A percentile compares a stretch with the other conserved stretches of the same genome.
Evolutionary conservation across 2,113 vertebrate genomes (phyloP).

Genomic region (Amblyornis subalaris): DNA sequence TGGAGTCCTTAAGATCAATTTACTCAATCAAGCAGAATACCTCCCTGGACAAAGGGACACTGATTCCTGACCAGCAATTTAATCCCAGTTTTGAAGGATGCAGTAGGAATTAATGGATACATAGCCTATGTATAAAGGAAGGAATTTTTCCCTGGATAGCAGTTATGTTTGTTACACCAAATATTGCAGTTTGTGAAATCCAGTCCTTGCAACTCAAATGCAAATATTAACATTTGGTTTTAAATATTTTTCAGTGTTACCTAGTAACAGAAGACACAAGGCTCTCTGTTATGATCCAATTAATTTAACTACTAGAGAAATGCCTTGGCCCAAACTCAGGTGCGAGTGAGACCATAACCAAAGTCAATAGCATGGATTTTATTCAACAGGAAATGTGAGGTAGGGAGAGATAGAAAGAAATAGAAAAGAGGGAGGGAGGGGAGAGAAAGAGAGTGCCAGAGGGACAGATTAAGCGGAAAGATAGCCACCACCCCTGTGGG

Average conservation of each 20-base stretch:
- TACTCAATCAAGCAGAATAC: background rate
- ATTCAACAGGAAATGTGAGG: background rate
- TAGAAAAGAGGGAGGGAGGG: background rate
- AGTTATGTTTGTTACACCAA: background rate
- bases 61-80: background rate
- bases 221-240: background rate
- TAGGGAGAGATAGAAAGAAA: background rate
- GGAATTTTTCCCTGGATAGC: background rate
- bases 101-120: background rate
- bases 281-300: background rate
- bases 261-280: background rate
- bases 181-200: background rate
- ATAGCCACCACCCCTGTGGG: rapidly evolving
- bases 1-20: background rate
- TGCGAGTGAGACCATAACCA: rapidly evolving
- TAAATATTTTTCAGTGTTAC: background rate
- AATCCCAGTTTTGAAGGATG: background rate
- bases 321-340: background rate
- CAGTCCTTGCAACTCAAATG: background rate
- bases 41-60: background rate
- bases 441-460: background rate
- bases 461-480: background rate
- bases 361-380: background rate
- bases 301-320: background rate
- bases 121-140: background rate